phyloP scores from a whole-genome alignment of 2,797 vertebrate genomes.

The Pelodytes ibericus region DNA sequence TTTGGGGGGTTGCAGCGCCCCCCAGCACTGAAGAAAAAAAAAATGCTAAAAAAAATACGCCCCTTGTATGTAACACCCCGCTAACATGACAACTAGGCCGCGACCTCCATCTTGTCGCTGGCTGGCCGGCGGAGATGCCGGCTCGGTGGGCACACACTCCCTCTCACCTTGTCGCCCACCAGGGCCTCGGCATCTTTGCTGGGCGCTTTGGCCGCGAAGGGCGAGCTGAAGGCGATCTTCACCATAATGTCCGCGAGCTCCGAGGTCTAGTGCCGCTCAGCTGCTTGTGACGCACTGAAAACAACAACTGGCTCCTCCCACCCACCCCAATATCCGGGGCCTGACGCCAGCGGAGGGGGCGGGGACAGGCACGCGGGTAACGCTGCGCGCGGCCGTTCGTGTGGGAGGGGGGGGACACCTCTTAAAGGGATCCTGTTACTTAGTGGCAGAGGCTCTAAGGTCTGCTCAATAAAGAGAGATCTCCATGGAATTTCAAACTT shows the following conservation, averaged over 20 bases:
- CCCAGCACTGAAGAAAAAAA: no score
- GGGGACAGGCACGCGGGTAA: background rate
- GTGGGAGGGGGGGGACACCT: no score
- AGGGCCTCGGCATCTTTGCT: conserved; percentile 77
- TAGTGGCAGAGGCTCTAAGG: no score
- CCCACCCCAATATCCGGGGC: background rate
- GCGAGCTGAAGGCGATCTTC: conserved; percentile 89
- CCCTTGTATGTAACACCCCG: background rate
- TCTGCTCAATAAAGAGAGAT: no score
- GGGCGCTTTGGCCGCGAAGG: conserved; percentile 82
- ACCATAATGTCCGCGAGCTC: conserved; percentile 73
- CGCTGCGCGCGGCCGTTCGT: no score
- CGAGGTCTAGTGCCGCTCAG: background rate
- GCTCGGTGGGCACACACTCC: background rate
- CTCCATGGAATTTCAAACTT: no score
- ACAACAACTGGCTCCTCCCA: background rate
- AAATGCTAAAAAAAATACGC: no score
- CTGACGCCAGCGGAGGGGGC: background rate
- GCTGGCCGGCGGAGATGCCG: background rate
- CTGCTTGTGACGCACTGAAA: background rate
- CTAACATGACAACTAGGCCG: background rate
- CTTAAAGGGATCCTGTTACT: no score
- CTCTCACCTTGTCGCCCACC: conserved; percentile 71
- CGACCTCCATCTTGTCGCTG: background rate
- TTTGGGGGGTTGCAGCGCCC: no score